Evolutionary conservation across 2,797 vertebrate genomes (phyloP).

Genomic region (Vespertilio murinus): DNA sequence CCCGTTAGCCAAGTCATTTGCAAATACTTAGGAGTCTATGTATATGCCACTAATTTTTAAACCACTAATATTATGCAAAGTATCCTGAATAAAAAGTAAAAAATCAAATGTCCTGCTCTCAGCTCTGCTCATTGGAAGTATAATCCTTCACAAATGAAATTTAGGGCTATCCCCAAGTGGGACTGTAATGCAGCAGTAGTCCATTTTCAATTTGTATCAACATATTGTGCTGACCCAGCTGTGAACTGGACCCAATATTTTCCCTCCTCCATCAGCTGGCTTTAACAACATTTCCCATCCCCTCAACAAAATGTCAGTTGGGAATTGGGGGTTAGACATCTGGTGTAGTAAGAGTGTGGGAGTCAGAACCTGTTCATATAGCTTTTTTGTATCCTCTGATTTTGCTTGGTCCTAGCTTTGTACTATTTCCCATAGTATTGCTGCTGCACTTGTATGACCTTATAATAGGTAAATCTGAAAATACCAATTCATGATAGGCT

Average conservation of each 20-base stretch:
- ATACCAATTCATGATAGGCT: not conserved
- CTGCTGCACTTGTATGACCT: not conserved
- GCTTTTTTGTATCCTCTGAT: not conserved
- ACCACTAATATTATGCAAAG: too few relatives aligned
- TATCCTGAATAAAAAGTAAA: not conserved
- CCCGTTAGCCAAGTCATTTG: not conserved
- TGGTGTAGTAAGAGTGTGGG: not conserved
- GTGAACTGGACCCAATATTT: not conserved
- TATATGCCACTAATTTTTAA: too few relatives aligned
- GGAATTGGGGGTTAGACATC: not conserved
- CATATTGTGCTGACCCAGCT: not conserved
- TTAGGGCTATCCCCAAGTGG: not conserved
- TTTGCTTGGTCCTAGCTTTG: not conserved
- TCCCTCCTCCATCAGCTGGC: not conserved
- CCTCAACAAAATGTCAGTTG: not conserved
- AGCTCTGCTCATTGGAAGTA: not conserved
- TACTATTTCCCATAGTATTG: not conserved
- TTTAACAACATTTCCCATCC: not conserved
- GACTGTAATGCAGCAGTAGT: not conserved
- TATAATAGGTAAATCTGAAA: slow-evolving; percentile 2
- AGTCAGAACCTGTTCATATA: not conserved
- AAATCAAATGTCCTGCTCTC: not conserved
- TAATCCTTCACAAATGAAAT: not conserved
- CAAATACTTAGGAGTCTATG: not conserved
- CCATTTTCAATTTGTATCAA: not conserved